Evolutionary conservation across 2,797 vertebrate species (phyloP).

Genomic region (Eurystomus glaucurus): DNA sequence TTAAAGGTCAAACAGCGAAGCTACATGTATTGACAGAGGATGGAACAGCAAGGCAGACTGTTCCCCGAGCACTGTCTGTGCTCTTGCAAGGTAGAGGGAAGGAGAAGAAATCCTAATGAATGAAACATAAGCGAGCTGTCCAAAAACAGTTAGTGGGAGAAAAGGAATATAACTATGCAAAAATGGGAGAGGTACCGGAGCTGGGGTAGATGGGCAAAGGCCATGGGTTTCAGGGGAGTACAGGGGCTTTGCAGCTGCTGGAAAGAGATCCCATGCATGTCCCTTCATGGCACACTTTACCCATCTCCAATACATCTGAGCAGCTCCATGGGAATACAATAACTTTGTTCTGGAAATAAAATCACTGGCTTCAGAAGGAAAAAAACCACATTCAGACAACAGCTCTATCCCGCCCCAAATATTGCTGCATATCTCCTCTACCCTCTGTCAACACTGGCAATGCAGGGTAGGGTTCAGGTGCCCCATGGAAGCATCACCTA

Average conservation of each 20-base stretch:
- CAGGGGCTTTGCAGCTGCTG: neutral
- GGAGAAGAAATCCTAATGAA: neutral
- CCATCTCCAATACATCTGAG: fast-evolving
- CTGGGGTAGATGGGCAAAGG: neutral
- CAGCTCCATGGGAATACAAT: neutral
- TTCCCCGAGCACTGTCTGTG: fast-evolving
- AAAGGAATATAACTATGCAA: neutral
- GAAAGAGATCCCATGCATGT: neutral
- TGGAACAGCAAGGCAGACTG: fast-evolving
- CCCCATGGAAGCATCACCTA: neutral
- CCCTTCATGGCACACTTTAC: neutral
- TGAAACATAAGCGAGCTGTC: neutral
- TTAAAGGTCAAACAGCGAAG: neutral
- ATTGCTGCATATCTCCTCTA: neutral
- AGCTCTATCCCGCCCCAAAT: neutral
- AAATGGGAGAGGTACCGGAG: neutral
- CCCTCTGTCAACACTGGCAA: neutral
- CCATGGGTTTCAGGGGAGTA: neutral
- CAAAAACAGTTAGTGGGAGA: neutral
- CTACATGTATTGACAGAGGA: fast-evolving
- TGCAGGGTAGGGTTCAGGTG: neutral
- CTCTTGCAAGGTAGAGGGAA: neutral
- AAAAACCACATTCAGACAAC: neutral
- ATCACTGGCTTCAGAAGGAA: neutral
- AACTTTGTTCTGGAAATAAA: neutral